Base-by-base conservation (phyloP, 2,888 invertebrate genomes). In the Brenthis ino region DNA sequence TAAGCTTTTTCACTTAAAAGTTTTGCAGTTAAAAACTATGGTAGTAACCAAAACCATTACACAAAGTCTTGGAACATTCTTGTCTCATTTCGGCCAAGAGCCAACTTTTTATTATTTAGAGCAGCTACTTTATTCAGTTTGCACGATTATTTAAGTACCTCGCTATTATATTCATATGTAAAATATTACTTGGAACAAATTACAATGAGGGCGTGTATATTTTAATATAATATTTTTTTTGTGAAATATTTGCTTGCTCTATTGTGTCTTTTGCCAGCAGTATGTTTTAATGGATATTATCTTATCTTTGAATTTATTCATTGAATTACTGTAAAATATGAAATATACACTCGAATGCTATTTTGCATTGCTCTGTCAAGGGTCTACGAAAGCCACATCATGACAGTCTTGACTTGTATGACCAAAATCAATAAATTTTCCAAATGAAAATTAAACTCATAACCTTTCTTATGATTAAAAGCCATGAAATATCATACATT, bases 71-170 rank as follows among this genome's bases (percentile, higher is more conserved):
- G 80, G 78, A 80, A 80, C 75, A 80, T 82, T 77, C 83, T 80
- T 79, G 80, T 75, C 77, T 73, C 74, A 76, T 80, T 72, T 72
- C 72, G 75, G 77, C 76, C 75, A 67, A 67, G 75, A 74, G 85
- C 87, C 86, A 88, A 80, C 78, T 69, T 77, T 82, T 82, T 84
- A 85, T 87, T 87, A 85, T 87, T 87, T 84, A 83, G 77, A 75
- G 73, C 76, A 75, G 72, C 76, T 78, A 81, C 77, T 82, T 79
- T 81, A 79, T 80, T 77, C 77, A 74, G 74, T 76, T 74, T 75
- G 73, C 76, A 75, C 75, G 70, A 79, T 80, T 79, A 80, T 80
- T 77, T 76, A 75, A 72, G 60, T 68, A 64, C 54, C 57, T 47
- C 57, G 54, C 69, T 76, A 75, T 78, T 77, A 79, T 84, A 78